Evolutionary conservation across 2,113 vertebrate species (phyloP).

Genomic region (Paracanthobrama guichenoti): DNA sequence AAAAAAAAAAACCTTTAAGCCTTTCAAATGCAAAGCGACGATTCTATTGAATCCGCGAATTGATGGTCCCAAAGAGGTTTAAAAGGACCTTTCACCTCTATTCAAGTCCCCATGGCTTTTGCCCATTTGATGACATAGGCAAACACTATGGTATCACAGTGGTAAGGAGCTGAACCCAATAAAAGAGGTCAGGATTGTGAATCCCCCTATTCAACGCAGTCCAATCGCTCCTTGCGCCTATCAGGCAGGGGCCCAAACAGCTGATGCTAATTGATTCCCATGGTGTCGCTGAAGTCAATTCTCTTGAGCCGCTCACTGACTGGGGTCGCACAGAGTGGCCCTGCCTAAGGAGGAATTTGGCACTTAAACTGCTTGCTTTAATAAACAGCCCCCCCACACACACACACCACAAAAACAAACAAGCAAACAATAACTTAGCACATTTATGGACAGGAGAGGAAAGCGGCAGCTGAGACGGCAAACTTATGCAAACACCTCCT

Average conservation of each 20-base stretch:
- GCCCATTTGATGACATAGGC: slow-evolving; percentile 85
- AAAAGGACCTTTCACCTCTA: slow-evolving; percentile 87
- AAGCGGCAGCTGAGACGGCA: slow-evolving; percentile 18
- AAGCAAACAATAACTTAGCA: slow-evolving; percentile 63
- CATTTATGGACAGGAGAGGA: slow-evolving; percentile 27
- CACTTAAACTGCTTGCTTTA: slow-evolving; percentile 73
- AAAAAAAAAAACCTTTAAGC: slow-evolving; percentile 78
- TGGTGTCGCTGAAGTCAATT: slow-evolving; percentile 78
- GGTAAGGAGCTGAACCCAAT: slow-evolving; percentile 90
- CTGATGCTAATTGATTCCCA: slow-evolving; percentile 85
- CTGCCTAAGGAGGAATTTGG: slow-evolving; percentile 64
- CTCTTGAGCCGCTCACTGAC: slow-evolving; percentile 77
- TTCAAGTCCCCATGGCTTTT: slow-evolving; percentile 82
- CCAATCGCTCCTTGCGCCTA: slow-evolving; percentile 79
- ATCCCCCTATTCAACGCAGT: slow-evolving; percentile 80
- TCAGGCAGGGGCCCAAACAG: slow-evolving; percentile 80
- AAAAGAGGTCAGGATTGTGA: slow-evolving; percentile 88
- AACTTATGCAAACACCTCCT: slow-evolving; percentile 12
- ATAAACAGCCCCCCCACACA: slow-evolving; percentile 68
- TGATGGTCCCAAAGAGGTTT: slow-evolving; percentile 93
- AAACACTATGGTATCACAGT: slow-evolving; percentile 85
- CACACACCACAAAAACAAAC: slow-evolving; percentile 73
- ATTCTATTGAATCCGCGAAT: slow-evolving; percentile 82
- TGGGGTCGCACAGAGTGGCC: slow-evolving; percentile 71
- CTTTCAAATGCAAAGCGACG: slow-evolving; percentile 93